Evolutionary conservation across 2,797 vertebrate species (phyloP).

Genomic region (Myotis pilosus): DNA sequence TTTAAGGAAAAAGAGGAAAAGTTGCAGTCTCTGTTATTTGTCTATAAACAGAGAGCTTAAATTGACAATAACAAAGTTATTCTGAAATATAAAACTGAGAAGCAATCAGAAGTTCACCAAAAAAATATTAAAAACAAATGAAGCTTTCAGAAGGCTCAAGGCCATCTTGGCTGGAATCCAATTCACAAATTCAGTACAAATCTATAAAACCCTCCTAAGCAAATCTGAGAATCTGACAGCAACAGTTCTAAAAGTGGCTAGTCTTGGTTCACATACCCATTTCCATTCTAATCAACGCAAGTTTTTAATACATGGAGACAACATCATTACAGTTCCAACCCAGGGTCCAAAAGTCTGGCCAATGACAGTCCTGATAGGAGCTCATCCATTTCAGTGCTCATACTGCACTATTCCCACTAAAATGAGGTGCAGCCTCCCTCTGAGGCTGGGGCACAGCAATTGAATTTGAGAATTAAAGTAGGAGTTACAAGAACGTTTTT

Average conservation of each 20-base stretch:
- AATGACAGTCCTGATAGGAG: not conserved
- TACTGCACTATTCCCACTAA: not conserved
- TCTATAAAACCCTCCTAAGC: slow-evolving; percentile 58
- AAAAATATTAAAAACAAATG: not conserved
- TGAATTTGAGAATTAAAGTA: slow-evolving; percentile 1
- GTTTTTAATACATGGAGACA: not conserved
- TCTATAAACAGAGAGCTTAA: slow-evolving; percentile 21
- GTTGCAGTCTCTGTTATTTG: not conserved
- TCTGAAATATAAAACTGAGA: slow-evolving; percentile 33
- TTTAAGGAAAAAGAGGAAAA: not conserved
- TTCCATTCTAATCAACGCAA: slow-evolving; percentile 30
- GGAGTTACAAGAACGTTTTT: not conserved
- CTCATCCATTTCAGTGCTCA: not conserved
- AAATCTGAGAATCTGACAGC: slow-evolving; percentile 41
- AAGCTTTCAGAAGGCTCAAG: slow-evolving; percentile 15
- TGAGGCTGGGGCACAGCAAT: not conserved
- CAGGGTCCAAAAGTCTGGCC: slow-evolving; percentile 10
- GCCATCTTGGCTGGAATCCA: slow-evolving; percentile 41
- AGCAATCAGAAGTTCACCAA: slow-evolving; percentile 6
- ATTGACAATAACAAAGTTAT: slow-evolving; percentile 42
- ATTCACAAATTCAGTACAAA: slow-evolving; percentile 45
- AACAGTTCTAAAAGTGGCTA: not conserved
- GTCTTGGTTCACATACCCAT: slow-evolving; percentile 18
- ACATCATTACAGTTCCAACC: not conserved
- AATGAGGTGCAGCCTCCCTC: not conserved